A percentile compares a stretch with the other conserved stretches of the same genome.
Evolutionary conservation across 1,140 invertebrate genomes (phyloP).

Genomic region (Mactra quadrangularis): DNA sequence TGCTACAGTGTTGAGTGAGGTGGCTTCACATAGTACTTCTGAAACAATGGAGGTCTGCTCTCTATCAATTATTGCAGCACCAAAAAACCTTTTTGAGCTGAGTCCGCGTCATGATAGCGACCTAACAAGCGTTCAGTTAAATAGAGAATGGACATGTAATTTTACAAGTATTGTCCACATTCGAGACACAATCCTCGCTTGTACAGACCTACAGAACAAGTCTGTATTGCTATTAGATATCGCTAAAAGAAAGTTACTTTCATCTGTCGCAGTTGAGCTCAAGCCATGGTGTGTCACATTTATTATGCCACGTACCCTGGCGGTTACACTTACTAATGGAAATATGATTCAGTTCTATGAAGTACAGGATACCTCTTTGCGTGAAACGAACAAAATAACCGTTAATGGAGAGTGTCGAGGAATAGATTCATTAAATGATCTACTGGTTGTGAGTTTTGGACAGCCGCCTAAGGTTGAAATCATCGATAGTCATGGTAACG

Average conservation of each 20-base stretch:
- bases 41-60: background rate
- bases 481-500: background rate
- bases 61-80: background rate
- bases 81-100: constrained; percentile 3
- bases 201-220: constrained; percentile 6
- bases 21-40: background rate
- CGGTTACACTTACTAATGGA: constrained; percentile 14
- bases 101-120: background rate
- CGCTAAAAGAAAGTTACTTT: background rate
- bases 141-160: background rate
- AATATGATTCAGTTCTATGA: constrained; percentile 4
- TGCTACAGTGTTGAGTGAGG: background rate
- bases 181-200: background rate
- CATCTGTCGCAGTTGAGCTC: background rate
- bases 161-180: constrained; percentile 4
- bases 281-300: constrained; percentile 8
- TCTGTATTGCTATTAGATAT: constrained; percentile 1
- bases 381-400: background rate
- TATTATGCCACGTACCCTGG: background rate
- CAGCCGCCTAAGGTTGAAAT: constrained; percentile 29
- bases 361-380: background rate
- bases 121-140: background rate
- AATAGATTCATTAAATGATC: background rate
- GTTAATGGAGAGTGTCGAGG: constrained; percentile 20
- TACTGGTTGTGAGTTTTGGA: constrained; percentile 5